Evolutionary conservation across 2,113 vertebrate species (phyloP), one percentile per base, ranked within the genome.

Genomic region (Hipposideros armiger): DNA sequence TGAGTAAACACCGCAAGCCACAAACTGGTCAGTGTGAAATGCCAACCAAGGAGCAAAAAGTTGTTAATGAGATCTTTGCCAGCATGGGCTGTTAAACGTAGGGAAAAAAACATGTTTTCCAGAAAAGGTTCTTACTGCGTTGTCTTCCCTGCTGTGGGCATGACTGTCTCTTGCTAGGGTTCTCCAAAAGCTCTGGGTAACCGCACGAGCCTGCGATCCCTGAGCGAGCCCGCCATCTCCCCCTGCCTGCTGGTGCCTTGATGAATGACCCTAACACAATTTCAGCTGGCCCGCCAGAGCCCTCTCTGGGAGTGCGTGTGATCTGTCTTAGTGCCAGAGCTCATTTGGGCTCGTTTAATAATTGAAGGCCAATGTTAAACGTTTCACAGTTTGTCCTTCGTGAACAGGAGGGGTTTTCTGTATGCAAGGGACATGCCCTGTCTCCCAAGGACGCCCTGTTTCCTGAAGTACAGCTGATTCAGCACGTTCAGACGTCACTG

Each of bases 291-390:
- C 74, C 87, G 52, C 77, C n/a, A 10, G 62, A 70, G 92, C 84
- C 72, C 20, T 77, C 28, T 72, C 17, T 60, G 36, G 45, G 42
- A 69, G 56, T 42, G 19, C 30, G 16, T 94, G 94, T 95, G 90
- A 97, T 88, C 87, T 30, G 58, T 90, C 92, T 96, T 96, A 42
- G 90, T 98, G 97, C 95, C 95, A 97, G 67, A 95, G 78, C 95
- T 95, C 95, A 94, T 84, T 95, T 87, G 1, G 80, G 19, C 26
- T 94, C 9, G 19, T 94, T 98, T 92, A 98, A 96, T 98, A 96
- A 98, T 98, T 98, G 91, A 97, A 95, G 96, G 85, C 91, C 88
- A 93, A 22, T 11, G 3, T 97, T 96, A 91, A 98, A 92, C 3
- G n/a, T 87, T 72, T 1, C 5, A 60, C 60, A 83, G 86, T 94